Percentiles rank a stretch among this genome's conserved stretches.
phyloP scores from a whole-genome alignment of 2,797 vertebrate genomes.

The Bovichtus diacanthus region DNA sequence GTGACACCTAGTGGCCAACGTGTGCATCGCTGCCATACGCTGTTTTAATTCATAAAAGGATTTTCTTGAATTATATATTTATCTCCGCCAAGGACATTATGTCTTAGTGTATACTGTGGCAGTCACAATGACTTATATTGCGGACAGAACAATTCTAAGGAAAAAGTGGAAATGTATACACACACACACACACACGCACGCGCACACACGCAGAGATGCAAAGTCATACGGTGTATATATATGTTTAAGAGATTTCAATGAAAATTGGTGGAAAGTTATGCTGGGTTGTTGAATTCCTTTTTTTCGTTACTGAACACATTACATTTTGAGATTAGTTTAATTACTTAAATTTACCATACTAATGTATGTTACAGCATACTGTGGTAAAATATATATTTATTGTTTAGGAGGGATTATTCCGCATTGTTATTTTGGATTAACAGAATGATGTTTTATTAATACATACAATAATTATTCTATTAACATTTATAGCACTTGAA shows the following conservation, averaged over 20 bases:
- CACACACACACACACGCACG: too few species aligned
- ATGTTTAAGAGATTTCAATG: not conserved
- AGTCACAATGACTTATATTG: not conserved
- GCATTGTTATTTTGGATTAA: not conserved
- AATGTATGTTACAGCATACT: too few species aligned
- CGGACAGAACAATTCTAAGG: not conserved
- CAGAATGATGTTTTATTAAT: not conserved
- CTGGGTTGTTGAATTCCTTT: not conserved
- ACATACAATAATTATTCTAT: not conserved
- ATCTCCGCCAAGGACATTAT: not conserved
- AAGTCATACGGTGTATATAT: not conserved
- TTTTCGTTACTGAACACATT: not conserved
- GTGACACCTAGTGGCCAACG: constrained; percentile 56
- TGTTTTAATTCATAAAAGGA: not conserved
- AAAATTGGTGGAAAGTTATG: not conserved
- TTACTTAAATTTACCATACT: not conserved
- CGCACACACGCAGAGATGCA: not conserved
- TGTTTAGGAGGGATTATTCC: not conserved
- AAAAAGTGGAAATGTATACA: not conserved
- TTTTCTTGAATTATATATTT: not conserved
- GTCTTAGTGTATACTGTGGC: not conserved
- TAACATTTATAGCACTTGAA: not conserved
- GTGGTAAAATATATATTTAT: too few species aligned
- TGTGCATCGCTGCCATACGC: not conserved
- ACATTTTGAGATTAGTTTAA: not conserved